Evolutionary conservation across 2,888 invertebrate species (phyloP).

Genomic region (Eristalinus aeneus): DNA sequence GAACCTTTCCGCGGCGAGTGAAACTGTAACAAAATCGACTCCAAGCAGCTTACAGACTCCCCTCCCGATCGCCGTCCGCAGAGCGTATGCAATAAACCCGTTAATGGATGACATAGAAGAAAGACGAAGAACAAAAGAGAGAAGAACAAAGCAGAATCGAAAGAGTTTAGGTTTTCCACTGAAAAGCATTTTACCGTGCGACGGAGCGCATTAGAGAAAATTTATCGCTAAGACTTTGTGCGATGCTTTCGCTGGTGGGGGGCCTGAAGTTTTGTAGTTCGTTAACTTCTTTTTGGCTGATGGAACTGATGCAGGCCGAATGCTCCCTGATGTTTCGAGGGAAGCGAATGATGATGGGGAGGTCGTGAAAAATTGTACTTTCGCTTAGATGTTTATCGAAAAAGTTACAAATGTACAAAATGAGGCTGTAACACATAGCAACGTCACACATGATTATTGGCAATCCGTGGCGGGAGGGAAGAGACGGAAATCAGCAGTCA

Average conservation of each 20-base stretch:
- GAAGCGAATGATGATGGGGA: too few species aligned
- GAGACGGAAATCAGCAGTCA: too few species aligned
- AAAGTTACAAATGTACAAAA: too few species aligned
- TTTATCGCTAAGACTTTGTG: constrained; percentile 6
- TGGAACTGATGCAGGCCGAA: neutral
- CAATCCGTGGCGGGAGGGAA: too few species aligned
- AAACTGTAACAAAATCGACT: neutral
- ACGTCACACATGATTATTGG: too few species aligned
- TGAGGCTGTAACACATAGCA: too few species aligned
- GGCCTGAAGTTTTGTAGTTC: neutral
- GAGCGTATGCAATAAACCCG: neutral
- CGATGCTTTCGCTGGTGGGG: neutral
- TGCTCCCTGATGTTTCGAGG: too few species aligned
- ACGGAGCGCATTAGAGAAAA: constrained; percentile 40
- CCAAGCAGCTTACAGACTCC: neutral
- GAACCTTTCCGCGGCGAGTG: neutral
- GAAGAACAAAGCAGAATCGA: neutral
- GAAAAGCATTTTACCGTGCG: constrained; percentile 26
- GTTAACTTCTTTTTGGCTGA: neutral
- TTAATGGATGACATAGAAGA: neutral
- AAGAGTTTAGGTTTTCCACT: neutral
- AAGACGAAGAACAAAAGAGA: neutral
- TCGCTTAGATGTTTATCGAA: too few species aligned
- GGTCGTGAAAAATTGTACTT: too few species aligned
- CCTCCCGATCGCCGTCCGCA: neutral